phyloP scores from a whole-genome alignment of 2,797 vertebrate species.

The Macrochelys suwanniensis region DNA sequence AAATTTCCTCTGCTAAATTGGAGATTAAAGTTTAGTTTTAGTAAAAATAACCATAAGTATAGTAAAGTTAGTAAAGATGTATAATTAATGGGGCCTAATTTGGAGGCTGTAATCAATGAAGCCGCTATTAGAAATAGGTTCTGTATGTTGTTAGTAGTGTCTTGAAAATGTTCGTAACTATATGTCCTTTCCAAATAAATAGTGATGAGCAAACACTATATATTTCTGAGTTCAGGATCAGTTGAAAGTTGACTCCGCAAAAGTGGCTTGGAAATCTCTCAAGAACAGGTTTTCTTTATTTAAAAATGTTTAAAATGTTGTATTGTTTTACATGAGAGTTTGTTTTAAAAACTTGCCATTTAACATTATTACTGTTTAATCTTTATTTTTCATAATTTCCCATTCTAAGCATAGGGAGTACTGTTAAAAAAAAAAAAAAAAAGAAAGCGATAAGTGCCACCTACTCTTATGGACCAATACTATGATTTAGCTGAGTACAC shows the following conservation, averaged over 20 bases:
- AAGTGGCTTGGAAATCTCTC: constrained; percentile 5
- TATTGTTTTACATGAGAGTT: not conserved
- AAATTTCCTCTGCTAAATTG: constrained; percentile 44
- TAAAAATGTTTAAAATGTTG: not conserved
- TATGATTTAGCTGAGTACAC: not conserved
- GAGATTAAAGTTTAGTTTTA: constrained; percentile 69
- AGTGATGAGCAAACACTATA: not conserved
- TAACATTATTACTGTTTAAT: not conserved
- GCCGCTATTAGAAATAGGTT: not conserved
- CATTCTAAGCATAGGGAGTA: not conserved
- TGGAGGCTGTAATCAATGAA: constrained; percentile 25
- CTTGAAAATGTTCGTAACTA: not conserved
- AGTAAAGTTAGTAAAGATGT: not conserved
- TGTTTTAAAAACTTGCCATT: not conserved
- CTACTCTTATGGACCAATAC: not conserved
- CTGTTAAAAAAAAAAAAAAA: not conserved
- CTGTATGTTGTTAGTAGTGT: not conserved
- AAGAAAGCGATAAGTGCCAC: accelerated
- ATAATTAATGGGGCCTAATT: constrained; percentile 51
- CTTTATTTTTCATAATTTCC: not conserved
- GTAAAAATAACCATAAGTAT: constrained; percentile 2
- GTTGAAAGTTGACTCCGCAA: not conserved
- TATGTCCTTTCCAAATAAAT: accelerated
- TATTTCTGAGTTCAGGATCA: not conserved
- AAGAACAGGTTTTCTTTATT: not conserved